Conservation (phyloP, 2,113 vertebrate genomes). For the Sclerurus mexicanus region DNA sequence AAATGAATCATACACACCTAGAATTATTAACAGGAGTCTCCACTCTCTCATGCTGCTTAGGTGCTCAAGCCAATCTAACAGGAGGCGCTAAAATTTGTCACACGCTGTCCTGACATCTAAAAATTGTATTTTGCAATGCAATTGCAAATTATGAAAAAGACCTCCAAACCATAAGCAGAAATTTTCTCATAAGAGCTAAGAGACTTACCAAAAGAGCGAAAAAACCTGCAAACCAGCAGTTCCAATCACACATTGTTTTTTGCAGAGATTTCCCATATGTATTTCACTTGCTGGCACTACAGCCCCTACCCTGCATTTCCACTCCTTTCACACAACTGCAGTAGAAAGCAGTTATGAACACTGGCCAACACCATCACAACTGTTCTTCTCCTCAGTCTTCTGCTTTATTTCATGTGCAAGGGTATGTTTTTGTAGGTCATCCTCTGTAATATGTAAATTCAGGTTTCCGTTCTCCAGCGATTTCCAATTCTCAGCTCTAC, state of each 20-base stretch:
- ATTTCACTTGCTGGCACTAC: background rate
- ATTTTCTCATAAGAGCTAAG: background rate
- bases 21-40: background rate
- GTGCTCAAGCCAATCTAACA: background rate
- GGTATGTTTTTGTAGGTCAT: background rate
- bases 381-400: background rate
- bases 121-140: background rate
- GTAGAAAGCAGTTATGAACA: background rate
- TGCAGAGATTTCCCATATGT: background rate
- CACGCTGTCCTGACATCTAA: background rate
- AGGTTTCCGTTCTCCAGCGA: background rate
- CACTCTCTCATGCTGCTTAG: background rate
- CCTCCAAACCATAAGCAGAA: background rate
- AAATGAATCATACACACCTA: slow-evolving; percentile 5
- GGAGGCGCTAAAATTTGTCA: background rate
- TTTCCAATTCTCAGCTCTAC: background rate
- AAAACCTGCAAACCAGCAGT: background rate
- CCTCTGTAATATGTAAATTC: background rate
- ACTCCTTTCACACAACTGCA: background rate
- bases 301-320: background rate
- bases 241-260: background rate
- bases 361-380: background rate
- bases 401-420: background rate
- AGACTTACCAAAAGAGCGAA: background rate
- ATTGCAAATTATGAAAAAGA: background rate